These are phyloP conservation scores for Sphenopsis melanotis DNA, from an alignment of 2,797 vertebrate species.

Conservation along the genomic window DNA sequence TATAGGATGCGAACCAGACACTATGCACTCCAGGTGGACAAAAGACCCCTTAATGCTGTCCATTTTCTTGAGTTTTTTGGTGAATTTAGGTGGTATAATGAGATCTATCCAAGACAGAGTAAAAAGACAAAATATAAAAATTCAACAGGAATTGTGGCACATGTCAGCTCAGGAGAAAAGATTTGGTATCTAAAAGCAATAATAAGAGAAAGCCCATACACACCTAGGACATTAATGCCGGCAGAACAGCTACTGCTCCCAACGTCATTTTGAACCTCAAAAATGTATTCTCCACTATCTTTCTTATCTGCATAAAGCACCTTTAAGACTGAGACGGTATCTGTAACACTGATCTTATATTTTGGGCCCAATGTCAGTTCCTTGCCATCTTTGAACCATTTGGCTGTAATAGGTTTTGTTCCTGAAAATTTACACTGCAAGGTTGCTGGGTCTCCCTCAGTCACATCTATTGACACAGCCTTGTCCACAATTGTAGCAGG, in stretches of 20 bases:
- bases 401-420: constrained; percentile 87
- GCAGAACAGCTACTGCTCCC: constrained; percentile 88
- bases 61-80: constrained; percentile 91
- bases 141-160: not conserved
- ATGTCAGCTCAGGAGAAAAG: not conserved
- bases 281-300: constrained; percentile 89
- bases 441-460: constrained; percentile 93
- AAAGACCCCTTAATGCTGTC: constrained; percentile 95
- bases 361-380: constrained; percentile 85
- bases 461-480: constrained; percentile 92
- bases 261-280: constrained; percentile 93
- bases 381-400: constrained; percentile 88
- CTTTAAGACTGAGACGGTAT: constrained; percentile 89
- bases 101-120: constrained; percentile 84
- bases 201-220: constrained; percentile 67
- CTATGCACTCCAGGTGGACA: constrained; percentile 91
- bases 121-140: constrained; percentile 31
- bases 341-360: constrained; percentile 89
- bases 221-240: constrained; percentile 88
- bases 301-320: constrained; percentile 87
- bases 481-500: constrained; percentile 92
- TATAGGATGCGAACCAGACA: constrained; percentile 95
- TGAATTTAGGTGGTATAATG: constrained; percentile 95
- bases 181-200: not conserved
- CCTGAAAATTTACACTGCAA: constrained; percentile 93